Evolutionary conservation across 2,797 vertebrate species (phyloP).

Genomic region (Bufotes viridis): DNA sequence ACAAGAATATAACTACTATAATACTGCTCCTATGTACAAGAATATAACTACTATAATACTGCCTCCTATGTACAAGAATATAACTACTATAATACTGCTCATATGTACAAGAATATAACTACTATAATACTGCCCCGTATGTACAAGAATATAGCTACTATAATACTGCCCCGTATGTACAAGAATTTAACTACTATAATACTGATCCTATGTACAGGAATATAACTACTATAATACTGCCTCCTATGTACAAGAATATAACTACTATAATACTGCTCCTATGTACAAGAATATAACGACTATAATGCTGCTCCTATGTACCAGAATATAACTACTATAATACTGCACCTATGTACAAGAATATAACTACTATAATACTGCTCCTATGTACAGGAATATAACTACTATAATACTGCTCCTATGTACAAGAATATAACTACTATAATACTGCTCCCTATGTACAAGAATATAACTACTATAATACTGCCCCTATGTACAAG

Average conservation of each 20-base stretch:
- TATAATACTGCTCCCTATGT: neutral
- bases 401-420: slow-evolving; percentile 16
- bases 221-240: slow-evolving; percentile 10
- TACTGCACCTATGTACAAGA: slow-evolving; percentile 6
- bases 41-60: slow-evolving; percentile 22
- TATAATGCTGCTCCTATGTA: slow-evolving; percentile 4
- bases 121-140: slow-evolving; percentile 4
- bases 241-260: slow-evolving; percentile 1
- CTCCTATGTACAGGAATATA: slow-evolving; percentile 4
- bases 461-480: slow-evolving; percentile 15
- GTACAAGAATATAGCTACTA: slow-evolving; percentile 1
- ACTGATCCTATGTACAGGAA: neutral
- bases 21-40: neutral
- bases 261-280: slow-evolving; percentile 6
- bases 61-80: slow-evolving; percentile 1
- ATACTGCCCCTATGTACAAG: slow-evolving; percentile 2
- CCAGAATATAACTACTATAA: slow-evolving; percentile 9
- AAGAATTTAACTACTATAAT: slow-evolving; percentile 14
- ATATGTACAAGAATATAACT: slow-evolving; percentile 8
- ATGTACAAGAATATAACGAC: neutral
- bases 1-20: slow-evolving; percentile 14
- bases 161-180: neutral
- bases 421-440: slow-evolving; percentile 12
- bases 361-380: slow-evolving; percentile 29
- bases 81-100: slow-evolving; percentile 10